phyloP scores from a whole-genome alignment of 2,113 vertebrate genomes.

The Bungarus multicinctus region DNA sequence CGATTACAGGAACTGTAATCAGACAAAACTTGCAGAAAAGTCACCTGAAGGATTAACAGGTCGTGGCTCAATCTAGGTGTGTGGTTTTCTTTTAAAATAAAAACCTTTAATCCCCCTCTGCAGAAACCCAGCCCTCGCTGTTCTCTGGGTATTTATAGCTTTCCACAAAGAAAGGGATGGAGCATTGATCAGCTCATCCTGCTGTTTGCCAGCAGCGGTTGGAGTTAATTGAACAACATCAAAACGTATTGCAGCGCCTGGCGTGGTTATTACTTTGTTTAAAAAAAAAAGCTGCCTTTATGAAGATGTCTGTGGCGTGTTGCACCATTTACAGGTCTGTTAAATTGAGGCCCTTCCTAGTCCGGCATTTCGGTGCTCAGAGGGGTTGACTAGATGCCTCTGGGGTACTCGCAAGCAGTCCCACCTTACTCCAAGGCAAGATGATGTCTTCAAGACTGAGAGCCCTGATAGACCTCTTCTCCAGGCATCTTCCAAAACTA shows the following conservation, averaged over 20 bases:
- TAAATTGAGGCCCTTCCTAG: background rate
- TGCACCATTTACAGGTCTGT: background rate
- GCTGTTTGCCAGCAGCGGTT: background rate
- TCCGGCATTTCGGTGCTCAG: background rate
- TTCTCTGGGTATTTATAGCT: background rate
- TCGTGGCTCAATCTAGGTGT: background rate
- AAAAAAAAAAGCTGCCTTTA: background rate
- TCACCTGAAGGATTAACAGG: too few relatives aligned
- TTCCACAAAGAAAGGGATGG: background rate
- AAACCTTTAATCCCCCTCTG: background rate
- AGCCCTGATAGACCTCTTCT: background rate
- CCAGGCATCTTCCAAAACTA: background rate
- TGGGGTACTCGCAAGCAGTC: background rate
- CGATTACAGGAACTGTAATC: background rate
- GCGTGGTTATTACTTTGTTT: background rate
- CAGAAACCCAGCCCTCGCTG: background rate
- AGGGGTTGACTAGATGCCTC: background rate
- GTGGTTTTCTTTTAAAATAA: background rate
- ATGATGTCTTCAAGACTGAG: background rate
- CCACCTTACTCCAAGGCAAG: background rate
- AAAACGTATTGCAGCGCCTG: background rate
- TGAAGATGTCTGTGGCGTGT: background rate
- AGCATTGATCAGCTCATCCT: background rate
- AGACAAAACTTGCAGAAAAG: background rate
- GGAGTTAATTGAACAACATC: background rate